Conservation (phyloP, 2,113 vertebrate species). For the Atherinomorus stipes region DNA sequence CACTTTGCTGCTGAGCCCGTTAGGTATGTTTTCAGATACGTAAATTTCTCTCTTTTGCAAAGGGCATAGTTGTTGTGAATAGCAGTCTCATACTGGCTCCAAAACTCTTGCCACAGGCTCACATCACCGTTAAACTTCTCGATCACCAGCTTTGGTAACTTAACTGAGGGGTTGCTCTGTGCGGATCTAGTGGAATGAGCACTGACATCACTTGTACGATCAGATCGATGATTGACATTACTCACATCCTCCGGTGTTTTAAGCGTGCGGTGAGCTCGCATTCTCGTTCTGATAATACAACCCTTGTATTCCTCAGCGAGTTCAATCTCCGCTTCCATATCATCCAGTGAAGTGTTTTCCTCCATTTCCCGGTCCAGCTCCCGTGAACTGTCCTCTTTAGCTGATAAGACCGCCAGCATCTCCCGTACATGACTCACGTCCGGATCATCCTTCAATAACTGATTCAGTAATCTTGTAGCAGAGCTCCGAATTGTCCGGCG, state of each 20-base stretch:
- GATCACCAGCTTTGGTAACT: background rate
- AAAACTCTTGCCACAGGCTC: background rate
- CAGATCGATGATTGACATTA: background rate
- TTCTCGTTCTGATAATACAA: background rate
- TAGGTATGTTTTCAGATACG: background rate
- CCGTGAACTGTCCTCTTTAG: background rate
- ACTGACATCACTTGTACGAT: background rate
- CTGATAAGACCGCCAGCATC: background rate
- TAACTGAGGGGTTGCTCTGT: background rate
- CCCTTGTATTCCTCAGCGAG: background rate
- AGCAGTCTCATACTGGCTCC: too few species aligned
- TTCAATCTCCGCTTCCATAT: background rate
- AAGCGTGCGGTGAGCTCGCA: background rate
- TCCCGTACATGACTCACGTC: background rate
- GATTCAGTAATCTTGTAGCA: background rate
- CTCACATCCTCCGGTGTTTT: background rate
- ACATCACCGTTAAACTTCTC: conserved; percentile 5
- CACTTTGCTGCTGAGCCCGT: conserved; percentile 1
- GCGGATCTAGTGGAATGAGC: background rate
- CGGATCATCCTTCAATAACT: background rate
- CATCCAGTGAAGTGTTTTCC: background rate
- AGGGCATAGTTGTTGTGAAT: too few species aligned
- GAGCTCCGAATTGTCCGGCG: background rate
- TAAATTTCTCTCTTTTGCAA: background rate
- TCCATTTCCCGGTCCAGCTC: background rate